Evolutionary conservation across 2,888 invertebrate genomes (phyloP), one percentile per base, ranked within the genome.

Genomic region (Cryptus viduatorius): DNA sequence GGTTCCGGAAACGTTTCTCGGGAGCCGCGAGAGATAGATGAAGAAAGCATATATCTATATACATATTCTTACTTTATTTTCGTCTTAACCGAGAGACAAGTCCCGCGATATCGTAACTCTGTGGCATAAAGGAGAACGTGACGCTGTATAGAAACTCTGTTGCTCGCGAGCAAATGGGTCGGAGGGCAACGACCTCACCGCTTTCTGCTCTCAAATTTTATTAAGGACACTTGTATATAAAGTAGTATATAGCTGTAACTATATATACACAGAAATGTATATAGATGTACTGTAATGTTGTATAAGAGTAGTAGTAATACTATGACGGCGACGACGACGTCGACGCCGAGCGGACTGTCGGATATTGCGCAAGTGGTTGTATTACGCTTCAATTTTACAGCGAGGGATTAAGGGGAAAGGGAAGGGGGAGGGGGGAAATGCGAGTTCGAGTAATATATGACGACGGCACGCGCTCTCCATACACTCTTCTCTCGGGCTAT

Each of bases 131-230:
- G 73, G 64, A 75, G 79, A 78, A 73, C 67, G 75, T 1, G 81
- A 75, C 68, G 82, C 84, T 82, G 82, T 83, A 64, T 72, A 78
- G 78, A 76, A 71, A 78, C 24, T 79, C 65, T 71, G 31, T 61
- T 79, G 76, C 68, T 73, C 85, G 87, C 86, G 86, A 82, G 86
- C 86, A 89, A 90, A 89, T 89, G 86, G 89, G 87, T 87, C 85
- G 90, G 82, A 85, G 91, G 88, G 85, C 90, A 90, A 89, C 79
- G 91, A 91, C 90, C 91, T 83, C 76, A 84, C 82, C 79, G 76
- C 84, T 84, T 79, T 84, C 86, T 87, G 87, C 88, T 87, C 89
- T 89, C 77, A 87, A 91, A 88, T 89, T 90, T 91, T 89, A 91
- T 90, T 91, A 89, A 88, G 90, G 89, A 87, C 90, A 88, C 82